phyloP scores from a whole-genome alignment of 2,888 invertebrate genomes.

The Nudaria mundana region DNA sequence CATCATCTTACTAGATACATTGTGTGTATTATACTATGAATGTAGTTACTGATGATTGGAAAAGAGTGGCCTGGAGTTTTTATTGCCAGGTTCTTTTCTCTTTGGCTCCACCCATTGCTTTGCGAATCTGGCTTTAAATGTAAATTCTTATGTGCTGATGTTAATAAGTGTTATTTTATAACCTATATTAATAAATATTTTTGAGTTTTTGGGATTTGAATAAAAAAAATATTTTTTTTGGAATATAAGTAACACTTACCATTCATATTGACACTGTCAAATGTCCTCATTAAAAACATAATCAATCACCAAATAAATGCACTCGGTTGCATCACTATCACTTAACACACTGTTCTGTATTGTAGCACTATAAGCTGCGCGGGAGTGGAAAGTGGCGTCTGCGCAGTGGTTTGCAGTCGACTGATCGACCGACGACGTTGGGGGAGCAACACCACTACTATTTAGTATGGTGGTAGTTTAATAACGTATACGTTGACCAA shows the following conservation, averaged over 20 bases:
- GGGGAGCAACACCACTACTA: constrained; percentile 20
- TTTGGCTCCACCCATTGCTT: too few species aligned
- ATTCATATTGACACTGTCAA: constrained; percentile 61
- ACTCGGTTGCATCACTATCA: constrained; percentile 68
- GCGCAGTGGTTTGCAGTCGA: constrained; percentile 42
- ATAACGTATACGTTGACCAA: constrained; percentile 18
- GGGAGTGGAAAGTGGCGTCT: constrained; percentile 40
- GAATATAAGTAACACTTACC: too few species aligned
- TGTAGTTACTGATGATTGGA: too few species aligned
- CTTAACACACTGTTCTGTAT: constrained; percentile 48
- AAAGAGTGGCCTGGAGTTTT: too few species aligned
- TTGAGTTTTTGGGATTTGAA: too few species aligned
- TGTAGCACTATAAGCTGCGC: constrained; percentile 27
- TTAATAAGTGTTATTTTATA: too few species aligned
- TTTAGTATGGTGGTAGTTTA: constrained; percentile 30
- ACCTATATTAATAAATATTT: not conserved
- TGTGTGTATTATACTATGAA: too few species aligned
- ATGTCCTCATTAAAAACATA: constrained; percentile 51
- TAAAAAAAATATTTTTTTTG: too few species aligned
- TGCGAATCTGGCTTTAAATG: too few species aligned
- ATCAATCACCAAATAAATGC: constrained; percentile 49
- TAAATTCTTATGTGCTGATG: too few species aligned
- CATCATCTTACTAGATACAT: too few species aligned
- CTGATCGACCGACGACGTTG: constrained; percentile 28
- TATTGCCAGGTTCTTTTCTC: too few species aligned